These are phyloP conservation scores for Cephus rjabovi DNA, from an alignment of 2,888 invertebrate species.

Conservation along the genomic window DNA sequence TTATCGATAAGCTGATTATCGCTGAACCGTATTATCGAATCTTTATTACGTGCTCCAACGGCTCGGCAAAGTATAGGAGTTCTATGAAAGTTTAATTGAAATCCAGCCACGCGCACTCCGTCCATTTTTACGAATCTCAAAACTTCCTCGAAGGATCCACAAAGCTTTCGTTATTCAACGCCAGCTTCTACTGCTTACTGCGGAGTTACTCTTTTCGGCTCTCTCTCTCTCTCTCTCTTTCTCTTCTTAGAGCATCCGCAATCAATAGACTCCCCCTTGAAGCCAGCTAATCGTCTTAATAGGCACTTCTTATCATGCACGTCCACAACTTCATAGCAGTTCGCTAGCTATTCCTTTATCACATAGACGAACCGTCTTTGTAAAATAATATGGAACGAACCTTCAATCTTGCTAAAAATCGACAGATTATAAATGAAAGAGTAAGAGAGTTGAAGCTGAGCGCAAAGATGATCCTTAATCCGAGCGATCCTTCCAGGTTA, in stretches of 20 bases:
- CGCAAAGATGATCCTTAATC: neutral
- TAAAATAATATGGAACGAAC: neutral
- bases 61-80: constrained; percentile 40
- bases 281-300: neutral
- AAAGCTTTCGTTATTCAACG: neutral
- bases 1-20: constrained; percentile 46
- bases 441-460: neutral
- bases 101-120: constrained; percentile 27
- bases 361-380: neutral
- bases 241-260: neutral
- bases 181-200: neutral
- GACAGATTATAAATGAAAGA: neutral
- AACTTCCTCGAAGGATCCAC: constrained; percentile 30
- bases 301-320: neutral
- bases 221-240: neutral
- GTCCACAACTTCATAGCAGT: neutral
- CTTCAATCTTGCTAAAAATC: neutral
- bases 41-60: constrained; percentile 47
- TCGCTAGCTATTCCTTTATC: neutral
- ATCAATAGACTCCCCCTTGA: neutral
- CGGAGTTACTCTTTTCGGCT: neutral
- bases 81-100: constrained; percentile 49
- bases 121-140: constrained; percentile 37
- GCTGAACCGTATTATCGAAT: constrained; percentile 41
- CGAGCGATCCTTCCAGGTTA: neutral